Evolutionary conservation across 2,888 invertebrate species (phyloP).

Genomic region (Slavum lentiscoides): DNA sequence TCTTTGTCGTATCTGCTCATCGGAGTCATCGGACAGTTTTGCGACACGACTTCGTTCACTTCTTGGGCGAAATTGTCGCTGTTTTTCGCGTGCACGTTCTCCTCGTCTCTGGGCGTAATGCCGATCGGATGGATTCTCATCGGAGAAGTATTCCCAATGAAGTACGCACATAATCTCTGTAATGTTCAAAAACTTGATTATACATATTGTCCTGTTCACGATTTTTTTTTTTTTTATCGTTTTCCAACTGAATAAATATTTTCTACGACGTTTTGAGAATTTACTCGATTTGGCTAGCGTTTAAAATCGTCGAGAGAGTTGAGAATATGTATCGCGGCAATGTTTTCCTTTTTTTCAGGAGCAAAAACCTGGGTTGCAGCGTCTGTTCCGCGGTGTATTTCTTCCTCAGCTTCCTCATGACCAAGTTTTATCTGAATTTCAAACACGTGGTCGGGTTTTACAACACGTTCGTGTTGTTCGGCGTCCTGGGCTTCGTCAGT

Average conservation of each 20-base stretch:
- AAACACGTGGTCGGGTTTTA: background rate
- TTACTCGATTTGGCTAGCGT: too few relatives aligned
- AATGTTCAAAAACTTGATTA: too few relatives aligned
- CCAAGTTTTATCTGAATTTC: constrained; percentile 27
- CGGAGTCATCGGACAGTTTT: constrained; percentile 3
- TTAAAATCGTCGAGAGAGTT: too few relatives aligned
- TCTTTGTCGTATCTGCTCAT: constrained; percentile 11
- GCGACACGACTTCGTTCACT: background rate
- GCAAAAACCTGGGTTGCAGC: constrained; percentile 36
- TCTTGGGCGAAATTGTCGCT: background rate
- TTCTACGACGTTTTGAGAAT: too few relatives aligned
- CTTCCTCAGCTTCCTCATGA: constrained; percentile 31
- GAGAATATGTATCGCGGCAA: too few relatives aligned
- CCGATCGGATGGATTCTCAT: constrained; percentile 44
- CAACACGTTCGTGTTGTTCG: constrained; percentile 22
- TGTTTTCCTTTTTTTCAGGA: background rate
- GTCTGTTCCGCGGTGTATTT: constrained; percentile 28
- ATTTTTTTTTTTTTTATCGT: too few relatives aligned
- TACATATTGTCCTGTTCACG: too few relatives aligned
- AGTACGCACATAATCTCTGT: constrained; percentile 5
- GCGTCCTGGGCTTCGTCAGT: background rate
- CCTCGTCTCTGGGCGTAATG: constrained; percentile 35
- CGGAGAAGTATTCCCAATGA: constrained; percentile 44
- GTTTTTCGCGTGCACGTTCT: constrained; percentile 13
- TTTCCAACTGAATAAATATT: too few relatives aligned